Evolutionary conservation across 2,888 invertebrate species (phyloP).

Genomic region (Xanthorhoe designata): DNA sequence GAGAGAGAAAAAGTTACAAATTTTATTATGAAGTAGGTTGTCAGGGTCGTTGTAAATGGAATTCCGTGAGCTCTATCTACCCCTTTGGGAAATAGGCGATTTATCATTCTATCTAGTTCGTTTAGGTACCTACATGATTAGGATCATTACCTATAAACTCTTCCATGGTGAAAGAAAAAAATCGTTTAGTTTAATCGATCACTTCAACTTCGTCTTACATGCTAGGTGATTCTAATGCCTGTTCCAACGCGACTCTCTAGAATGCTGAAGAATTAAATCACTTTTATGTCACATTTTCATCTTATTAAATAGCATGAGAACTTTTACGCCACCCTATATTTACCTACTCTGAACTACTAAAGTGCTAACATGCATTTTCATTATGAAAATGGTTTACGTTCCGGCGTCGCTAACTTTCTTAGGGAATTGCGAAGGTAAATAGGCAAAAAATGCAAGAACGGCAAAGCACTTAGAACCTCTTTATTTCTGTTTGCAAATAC

Average conservation of each 20-base stretch:
- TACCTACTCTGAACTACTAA: background rate
- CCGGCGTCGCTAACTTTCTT: background rate
- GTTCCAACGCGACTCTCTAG: too few species aligned
- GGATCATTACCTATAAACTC: background rate
- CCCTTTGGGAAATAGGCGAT: background rate
- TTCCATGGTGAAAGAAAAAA: too few species aligned
- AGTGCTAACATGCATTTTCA: slow-evolving; percentile 1
- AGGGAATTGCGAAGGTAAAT: slow-evolving; percentile 8
- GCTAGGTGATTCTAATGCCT: too few species aligned
- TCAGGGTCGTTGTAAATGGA: background rate
- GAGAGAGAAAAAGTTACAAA: slow-evolving; percentile 5
- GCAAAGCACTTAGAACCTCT: slow-evolving; percentile 3
- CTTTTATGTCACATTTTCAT: background rate
- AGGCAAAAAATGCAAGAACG: slow-evolving; percentile 12
- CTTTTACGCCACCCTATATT: background rate
- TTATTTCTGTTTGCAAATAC: slow-evolving; percentile 6
- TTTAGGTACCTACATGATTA: background rate
- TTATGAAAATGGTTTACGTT: slow-evolving; percentile 10
- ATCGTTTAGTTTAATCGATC: too few species aligned
- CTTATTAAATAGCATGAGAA: background rate
- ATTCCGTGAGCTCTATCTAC: background rate
- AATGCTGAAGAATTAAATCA: too few species aligned
- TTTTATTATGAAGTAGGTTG: background rate
- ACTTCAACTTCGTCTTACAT: too few species aligned
- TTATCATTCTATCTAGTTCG: background rate